These are phyloP conservation scores for Metellina segmentata DNA, from an alignment of 2,888 invertebrate species.

Conservation along the genomic window DNA sequence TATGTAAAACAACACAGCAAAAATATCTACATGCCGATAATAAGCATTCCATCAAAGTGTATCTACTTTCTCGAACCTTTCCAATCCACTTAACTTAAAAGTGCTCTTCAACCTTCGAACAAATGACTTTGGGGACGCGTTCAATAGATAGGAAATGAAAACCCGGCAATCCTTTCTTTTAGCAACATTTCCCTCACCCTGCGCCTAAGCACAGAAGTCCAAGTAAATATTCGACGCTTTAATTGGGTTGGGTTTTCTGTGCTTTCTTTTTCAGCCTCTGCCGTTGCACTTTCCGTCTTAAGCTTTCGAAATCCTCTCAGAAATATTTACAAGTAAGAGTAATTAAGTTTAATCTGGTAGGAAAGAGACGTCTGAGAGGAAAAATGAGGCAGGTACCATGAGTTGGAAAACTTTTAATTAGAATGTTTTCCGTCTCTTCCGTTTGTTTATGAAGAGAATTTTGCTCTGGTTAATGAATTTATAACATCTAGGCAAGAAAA, in stretches of 20 bases:
- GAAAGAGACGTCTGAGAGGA: background rate
- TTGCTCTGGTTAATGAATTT: slow-evolving; percentile 21
- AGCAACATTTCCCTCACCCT: background rate
- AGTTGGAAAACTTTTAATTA: slow-evolving; percentile 25
- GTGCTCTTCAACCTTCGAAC: background rate
- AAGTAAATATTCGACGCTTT: slow-evolving; percentile 7
- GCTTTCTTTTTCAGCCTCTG: background rate
- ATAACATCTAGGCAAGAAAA: background rate
- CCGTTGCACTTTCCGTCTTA: background rate
- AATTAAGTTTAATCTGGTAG: slow-evolving; percentile 36
- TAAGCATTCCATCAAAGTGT: no score
- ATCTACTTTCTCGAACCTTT: background rate
- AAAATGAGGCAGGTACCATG: background rate
- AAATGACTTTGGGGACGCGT: background rate
- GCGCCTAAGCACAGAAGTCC: background rate
- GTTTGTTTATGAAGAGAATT: slow-evolving; percentile 37
- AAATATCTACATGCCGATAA: no score
- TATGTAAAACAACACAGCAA: no score
- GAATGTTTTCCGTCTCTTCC: slow-evolving; percentile 4
- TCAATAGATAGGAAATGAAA: background rate
- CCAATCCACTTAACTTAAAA: background rate
- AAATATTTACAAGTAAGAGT: slow-evolving; percentile 36
- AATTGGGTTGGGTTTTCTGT: slow-evolving; percentile 24
- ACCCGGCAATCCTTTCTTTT: background rate
- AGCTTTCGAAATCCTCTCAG: slow-evolving; percentile 25